Base-by-base conservation (phyloP, 1,140 invertebrate species). In the Micrasema longulum region DNA sequence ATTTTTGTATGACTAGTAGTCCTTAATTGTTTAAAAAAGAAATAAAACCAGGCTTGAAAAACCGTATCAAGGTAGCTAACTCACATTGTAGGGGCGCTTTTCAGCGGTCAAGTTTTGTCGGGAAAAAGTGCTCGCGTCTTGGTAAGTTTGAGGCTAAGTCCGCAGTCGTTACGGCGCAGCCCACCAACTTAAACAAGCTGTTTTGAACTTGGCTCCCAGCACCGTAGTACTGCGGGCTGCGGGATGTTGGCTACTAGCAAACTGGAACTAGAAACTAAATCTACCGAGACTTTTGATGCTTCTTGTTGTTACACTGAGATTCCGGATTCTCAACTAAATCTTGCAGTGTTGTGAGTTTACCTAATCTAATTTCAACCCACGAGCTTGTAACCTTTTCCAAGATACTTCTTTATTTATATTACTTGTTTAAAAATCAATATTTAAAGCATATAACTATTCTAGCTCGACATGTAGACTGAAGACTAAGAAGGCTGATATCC, bases 91-190 rank as follows among this genome's bases (percentile, higher is more conserved):
- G 36, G 23, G 23, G 20, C 20, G 50, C 12, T 20, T 12, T 52
- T n/a, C 35, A 60, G 69, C 53, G 69, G 69, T 71, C 71, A 72
- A 72, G 64, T 72, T 72, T 62, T 23, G 26, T 16, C n/a, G 38
- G 60, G 36, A 73, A 73, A 69, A 52, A 57, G 45, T 53, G 43
- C 31, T 52, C 57, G 48, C 47, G 62, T 64, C 43, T 64, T 71
- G 41, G 47, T 18, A 64, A 67, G 20, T 35, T 38, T 10, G 16
- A 47, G 65, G 62, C 55, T 31, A 60, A 60, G 38, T 55, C 43
- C 35, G 14, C 36, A 53, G 55, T 60, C 55, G 55, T 60, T 60
- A 60, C 36, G 55, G 31, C 55, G 36, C 22, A 36, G 38, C 26
- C 26, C 3, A 73, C 26, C 3, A 73, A 73, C 55, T 69, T 68